Evolutionary conservation across 2,888 invertebrate species (phyloP).

Genomic region (Anarsia innoxiella): DNA sequence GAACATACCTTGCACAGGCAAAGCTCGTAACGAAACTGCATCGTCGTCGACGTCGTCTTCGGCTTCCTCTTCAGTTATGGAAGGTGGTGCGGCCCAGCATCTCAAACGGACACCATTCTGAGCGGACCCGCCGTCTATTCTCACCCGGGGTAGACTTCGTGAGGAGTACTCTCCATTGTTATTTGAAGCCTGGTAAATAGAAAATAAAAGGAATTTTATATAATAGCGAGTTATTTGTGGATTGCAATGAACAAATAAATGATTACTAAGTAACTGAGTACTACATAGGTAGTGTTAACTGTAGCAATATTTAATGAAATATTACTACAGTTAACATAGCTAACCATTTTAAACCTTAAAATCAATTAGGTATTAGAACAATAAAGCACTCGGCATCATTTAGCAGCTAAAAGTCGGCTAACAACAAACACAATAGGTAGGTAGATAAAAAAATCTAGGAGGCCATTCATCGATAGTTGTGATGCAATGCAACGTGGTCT

Average conservation of each 20-base stretch:
- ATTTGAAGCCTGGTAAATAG: constrained; percentile 42
- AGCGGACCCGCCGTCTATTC: constrained; percentile 80
- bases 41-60: constrained; percentile 77
- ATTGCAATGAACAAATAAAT: too few relatives aligned
- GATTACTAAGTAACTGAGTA: too few relatives aligned
- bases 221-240: too few relatives aligned
- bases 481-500: constrained; percentile 1
- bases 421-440: too few relatives aligned
- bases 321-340: too few relatives aligned
- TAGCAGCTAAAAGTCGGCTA: too few relatives aligned
- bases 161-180: constrained; percentile 62
- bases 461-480: constrained; percentile 5
- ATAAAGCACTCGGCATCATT: too few relatives aligned
- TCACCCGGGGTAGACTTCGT: constrained; percentile 76
- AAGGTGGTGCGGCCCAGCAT: constrained; percentile 79
- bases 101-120: constrained; percentile 77
- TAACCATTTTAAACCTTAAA: too few relatives aligned
- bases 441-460: constrained; percentile 6
- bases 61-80: constrained; percentile 80
- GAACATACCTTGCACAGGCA: constrained; percentile 75
- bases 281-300: too few relatives aligned
- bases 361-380: too few relatives aligned
- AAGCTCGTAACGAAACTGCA: constrained; percentile 79
- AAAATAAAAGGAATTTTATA: too few relatives aligned
- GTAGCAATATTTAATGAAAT: too few relatives aligned